Conservation (phyloP, 2,113 vertebrate genomes). For the Pituophis catenifer region DNA sequence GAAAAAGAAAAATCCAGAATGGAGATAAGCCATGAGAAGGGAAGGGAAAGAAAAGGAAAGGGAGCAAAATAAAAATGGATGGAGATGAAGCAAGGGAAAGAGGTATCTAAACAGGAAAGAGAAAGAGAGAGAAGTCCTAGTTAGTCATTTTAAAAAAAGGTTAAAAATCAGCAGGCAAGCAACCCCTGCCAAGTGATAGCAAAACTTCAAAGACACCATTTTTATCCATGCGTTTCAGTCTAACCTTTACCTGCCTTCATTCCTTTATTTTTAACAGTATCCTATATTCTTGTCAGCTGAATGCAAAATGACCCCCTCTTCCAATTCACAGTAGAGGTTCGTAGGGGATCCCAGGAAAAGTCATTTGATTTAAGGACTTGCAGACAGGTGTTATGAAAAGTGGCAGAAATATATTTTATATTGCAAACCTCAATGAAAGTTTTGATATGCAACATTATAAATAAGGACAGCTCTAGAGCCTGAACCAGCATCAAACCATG, state of each 20-base stretch:
- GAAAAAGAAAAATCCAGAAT: background rate
- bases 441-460: slow-evolving; percentile 23
- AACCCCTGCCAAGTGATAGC: background rate
- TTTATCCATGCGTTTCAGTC: background rate
- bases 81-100: background rate
- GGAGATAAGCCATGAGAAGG: background rate
- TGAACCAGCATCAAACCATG: background rate
- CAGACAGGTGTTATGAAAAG: background rate
- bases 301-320: background rate
- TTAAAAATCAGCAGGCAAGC: background rate
- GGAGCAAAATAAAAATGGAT: background rate
- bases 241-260: background rate
- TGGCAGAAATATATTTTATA: background rate
- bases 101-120: background rate
- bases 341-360: background rate
- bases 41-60: background rate
- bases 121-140: background rate
- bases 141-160: background rate
- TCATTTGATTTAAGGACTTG: background rate
- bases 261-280: background rate
- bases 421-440: background rate
- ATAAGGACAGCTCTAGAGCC: background rate
- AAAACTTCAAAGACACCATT: background rate
- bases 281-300: background rate
- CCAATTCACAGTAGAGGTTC: background rate